phyloP scores from a whole-genome alignment of 2,797 vertebrate species.

The Xiphophorus birchmanni region DNA sequence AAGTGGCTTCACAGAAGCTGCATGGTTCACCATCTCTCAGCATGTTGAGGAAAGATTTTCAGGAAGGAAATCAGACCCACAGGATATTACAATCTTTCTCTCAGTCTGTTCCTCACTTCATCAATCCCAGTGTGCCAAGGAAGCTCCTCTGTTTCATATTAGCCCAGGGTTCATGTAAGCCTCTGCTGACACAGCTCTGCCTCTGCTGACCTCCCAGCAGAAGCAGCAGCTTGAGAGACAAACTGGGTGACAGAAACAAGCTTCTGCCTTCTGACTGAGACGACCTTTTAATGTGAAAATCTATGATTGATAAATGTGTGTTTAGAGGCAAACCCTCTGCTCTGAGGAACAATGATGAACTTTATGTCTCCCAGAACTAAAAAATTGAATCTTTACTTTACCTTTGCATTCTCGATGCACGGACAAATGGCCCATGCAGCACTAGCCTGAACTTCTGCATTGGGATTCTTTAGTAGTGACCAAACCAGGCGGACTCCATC shows the following conservation, averaged over 20 bases:
- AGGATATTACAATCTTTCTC: conserved; percentile 76
- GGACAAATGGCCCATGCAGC: conserved; percentile 96
- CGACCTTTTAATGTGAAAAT: conserved; percentile 38
- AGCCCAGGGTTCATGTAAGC: conserved; percentile 70
- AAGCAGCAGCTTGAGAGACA: conserved; percentile 53
- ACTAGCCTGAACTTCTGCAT: conserved; percentile 88
- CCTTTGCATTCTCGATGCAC: conserved; percentile 93
- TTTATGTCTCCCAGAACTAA: too few species aligned
- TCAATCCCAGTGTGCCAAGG: conserved; percentile 63
- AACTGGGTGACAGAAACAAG: conserved; percentile 42
- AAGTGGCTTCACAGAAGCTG: conserved; percentile 24
- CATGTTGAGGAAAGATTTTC: conserved; percentile 63
- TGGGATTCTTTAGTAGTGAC: conserved; percentile 89
- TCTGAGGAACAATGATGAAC: too few species aligned
- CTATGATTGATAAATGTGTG: too few species aligned
- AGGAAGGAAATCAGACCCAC: conserved; percentile 68
- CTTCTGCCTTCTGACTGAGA: conserved; percentile 46
- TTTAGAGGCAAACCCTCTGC: too few species aligned
- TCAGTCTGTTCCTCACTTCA: conserved; percentile 55
- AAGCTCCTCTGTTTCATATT: conserved; percentile 72
- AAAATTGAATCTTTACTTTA: conserved; percentile 69
- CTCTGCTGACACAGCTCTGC: conserved; percentile 62
- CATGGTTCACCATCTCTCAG: conserved; percentile 36
- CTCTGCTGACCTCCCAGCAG: conserved; percentile 62
- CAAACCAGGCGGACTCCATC: conserved; percentile 93